These are phyloP conservation scores for Notospermus geniculatus DNA, from an alignment of 1,140 invertebrate species.

Conservation along the genomic window DNA sequence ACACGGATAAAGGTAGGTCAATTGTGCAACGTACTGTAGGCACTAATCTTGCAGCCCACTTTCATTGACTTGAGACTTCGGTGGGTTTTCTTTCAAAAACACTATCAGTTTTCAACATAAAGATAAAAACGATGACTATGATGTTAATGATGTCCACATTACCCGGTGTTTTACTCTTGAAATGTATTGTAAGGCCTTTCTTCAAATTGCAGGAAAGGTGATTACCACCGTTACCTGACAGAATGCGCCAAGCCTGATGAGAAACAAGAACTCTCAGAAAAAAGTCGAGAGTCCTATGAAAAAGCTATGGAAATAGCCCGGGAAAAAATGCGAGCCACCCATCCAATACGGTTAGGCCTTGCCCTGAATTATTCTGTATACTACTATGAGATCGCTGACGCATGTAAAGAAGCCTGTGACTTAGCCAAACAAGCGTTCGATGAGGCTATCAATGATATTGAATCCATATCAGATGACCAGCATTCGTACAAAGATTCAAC, in stretches of 20 bases:
- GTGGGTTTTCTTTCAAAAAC: neutral
- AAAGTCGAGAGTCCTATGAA: constrained; percentile 94
- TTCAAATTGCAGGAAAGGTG: constrained; percentile 76
- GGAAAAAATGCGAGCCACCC: constrained; percentile 96
- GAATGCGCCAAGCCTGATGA: constrained; percentile 91
- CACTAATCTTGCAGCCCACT: neutral
- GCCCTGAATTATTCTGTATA: constrained; percentile 98
- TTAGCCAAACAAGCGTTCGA: constrained; percentile 86
- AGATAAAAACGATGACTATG: neutral
- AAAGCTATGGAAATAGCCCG: constrained; percentile 98
- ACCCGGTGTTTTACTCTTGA: neutral
- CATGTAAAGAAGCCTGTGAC: constrained; percentile 95
- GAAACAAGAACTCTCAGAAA: constrained; percentile 88
- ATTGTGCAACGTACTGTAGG: too few relatives aligned
- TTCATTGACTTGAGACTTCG: neutral
- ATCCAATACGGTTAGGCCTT: constrained; percentile 93
- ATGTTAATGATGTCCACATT: neutral
- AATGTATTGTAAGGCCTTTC: neutral
- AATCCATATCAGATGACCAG: constrained; percentile 85
- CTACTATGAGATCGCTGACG: constrained; percentile 98
- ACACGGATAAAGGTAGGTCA: too few relatives aligned
- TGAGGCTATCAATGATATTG: constrained; percentile 65
- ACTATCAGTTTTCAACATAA: neutral
- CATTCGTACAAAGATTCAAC: constrained; percentile 87
- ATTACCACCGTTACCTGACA: constrained; percentile 94